Evolutionary conservation across 2,888 invertebrate genomes (phyloP).

Genomic region (Urechis unicinctus): DNA sequence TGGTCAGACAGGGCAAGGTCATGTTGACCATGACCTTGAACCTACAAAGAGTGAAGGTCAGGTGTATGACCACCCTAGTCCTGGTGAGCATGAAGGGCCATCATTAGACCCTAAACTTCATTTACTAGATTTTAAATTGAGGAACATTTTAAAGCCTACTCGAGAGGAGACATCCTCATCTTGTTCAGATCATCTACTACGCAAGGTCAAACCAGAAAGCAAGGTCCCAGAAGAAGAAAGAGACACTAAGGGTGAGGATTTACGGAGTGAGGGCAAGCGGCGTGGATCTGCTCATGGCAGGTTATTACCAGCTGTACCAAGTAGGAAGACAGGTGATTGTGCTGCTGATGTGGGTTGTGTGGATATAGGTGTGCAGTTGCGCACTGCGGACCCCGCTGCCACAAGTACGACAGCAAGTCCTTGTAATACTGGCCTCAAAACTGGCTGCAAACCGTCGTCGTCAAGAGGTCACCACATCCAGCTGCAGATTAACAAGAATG

Average conservation of each 20-base stretch:
- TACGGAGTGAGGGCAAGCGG: neutral
- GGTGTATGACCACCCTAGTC: no score
- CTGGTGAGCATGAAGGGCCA: neutral
- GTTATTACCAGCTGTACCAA: neutral
- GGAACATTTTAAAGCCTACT: constrained; percentile 26
- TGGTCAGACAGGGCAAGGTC: neutral
- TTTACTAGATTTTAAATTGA: constrained; percentile 25
- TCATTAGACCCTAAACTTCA: constrained; percentile 17
- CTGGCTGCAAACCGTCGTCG: no score
- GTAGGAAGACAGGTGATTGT: no score
- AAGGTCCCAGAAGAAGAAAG: neutral
- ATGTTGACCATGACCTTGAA: neutral
- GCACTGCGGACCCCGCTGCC: no score
- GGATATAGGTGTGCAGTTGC: no score
- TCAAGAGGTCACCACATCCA: no score
- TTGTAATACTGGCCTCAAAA: no score
- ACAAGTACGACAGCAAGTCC: no score
- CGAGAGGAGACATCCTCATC: constrained; percentile 13
- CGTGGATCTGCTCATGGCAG: neutral
- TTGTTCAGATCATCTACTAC: neutral
- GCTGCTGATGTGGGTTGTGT: no score
- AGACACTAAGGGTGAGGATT: neutral
- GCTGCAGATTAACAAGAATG: neutral
- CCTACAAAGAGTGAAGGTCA: neutral
- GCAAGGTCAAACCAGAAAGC: neutral